Evolutionary conservation across 2,113 vertebrate genomes (phyloP), one percentile per base, ranked within the genome.

Genomic region (Plectropomus leopardus): DNA sequence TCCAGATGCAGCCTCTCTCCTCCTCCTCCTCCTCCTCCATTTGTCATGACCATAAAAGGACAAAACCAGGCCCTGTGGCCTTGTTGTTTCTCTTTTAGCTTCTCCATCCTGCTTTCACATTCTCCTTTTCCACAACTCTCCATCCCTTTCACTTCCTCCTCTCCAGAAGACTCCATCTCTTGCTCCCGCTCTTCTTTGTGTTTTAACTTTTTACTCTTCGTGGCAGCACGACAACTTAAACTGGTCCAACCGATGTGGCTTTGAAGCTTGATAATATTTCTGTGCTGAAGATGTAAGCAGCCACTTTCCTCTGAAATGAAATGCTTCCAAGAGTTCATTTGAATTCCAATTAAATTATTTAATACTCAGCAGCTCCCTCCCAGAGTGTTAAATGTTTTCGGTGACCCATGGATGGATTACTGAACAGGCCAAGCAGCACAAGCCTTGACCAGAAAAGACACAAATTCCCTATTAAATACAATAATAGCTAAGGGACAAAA

Each of bases 1-100:
- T 40, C 77, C 84, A 89, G 82, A 88, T 77, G 69, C 44, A 76
- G 67, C 75, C 72, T 76, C 57, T 72, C 83, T 86, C 73, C 74
- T 73, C 71, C 83, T 78, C 53, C 68, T 78, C 55, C 86, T 70
- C 32, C 66, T 45, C 90, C 86, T 70, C 32, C 66, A 45, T 90
- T 91, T 88, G 85, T 83, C 82, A 78, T 92, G 74, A 89, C 94
- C 92, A 91, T 94, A 95, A 91, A 95, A 93, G 94, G 94, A 80
- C 42, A 93, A 86, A 93, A 83, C 44, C 58, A 66, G 78, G 60
- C 76, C 72, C 28, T 55, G 85, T 58, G 78, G 67, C 74, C 28
- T 55, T 23, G 28, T 65, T 8, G 66, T 63, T 74, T 83, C 64
- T 66, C 76, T 84, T 57, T 36, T 47, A 34, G 40, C 61, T 75